A percentile compares a stretch with the other conserved stretches of the same genome.
Evolutionary conservation across 2,797 vertebrate genomes (phyloP).

Genomic region (Tragopan temminckii): DNA sequence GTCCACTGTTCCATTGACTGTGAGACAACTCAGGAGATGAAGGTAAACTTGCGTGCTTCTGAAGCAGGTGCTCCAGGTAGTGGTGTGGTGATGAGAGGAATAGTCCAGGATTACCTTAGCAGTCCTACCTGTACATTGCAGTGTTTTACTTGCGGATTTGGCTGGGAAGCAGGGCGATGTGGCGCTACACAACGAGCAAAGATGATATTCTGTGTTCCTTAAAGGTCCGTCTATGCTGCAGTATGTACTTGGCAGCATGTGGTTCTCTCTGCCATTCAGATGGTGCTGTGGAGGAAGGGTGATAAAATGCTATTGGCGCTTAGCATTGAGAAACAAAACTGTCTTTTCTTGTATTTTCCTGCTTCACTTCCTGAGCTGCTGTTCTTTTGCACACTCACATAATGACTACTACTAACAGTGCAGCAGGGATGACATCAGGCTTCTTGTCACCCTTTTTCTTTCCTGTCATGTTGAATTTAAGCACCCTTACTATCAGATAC

Average conservation of each 20-base stretch:
- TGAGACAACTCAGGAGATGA: neutral
- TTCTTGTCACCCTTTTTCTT: neutral
- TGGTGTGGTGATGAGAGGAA: neutral
- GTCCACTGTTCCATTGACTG: neutral
- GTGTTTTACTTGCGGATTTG: neutral
- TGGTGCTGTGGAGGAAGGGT: neutral
- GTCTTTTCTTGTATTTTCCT: neutral
- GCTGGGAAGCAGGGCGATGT: neutral
- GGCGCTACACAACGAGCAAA: fast-evolving
- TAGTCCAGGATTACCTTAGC: neutral
- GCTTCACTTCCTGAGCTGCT: neutral
- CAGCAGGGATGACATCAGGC: neutral
- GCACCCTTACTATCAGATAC: neutral
- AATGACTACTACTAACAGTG: neutral
- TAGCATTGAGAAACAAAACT: neutral
- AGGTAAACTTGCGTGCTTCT: neutral
- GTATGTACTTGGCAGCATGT: neutral
- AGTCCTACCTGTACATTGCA: too few species aligned
- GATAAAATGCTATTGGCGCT: neutral
- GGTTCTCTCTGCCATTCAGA: neutral
- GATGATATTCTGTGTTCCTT: neutral
- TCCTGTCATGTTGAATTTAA: neutral
- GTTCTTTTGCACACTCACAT: neutral
- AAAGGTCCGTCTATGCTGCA: neutral
- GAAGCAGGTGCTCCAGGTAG: neutral